Base-by-base conservation (phyloP, 2,888 invertebrate genomes). In the Lacanobia oleracea region DNA sequence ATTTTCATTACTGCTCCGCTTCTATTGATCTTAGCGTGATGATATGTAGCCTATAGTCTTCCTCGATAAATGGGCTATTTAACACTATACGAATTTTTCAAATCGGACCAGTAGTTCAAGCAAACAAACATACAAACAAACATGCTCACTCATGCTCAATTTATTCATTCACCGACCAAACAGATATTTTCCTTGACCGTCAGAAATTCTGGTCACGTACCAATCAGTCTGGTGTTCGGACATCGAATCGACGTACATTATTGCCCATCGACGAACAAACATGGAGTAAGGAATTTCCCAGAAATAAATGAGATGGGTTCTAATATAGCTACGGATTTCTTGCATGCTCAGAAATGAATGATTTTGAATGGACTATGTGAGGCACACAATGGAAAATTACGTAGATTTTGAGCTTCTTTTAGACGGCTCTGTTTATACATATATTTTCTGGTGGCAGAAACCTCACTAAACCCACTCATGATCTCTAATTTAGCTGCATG, bases 121-220 rank as follows among this genome's bases (percentile, higher is more conserved):
- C n/a, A n/a, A n/a, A n/a, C n/a, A n/a, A n/a, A n/a, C n/a, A n/a
- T n/a, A n/a, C n/a, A n/a, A n/a, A n/a, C n/a, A n/a, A n/a, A n/a
- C n/a, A n/a, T n/a, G n/a, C n/a, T n/a, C 33, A 33, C 33, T 33
- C 33, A 6, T 33, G 33, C 33, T 14, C 40, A 9, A 21, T 37
- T 65, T 62, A 53, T 37, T 56, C 33, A 43, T 45, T 8, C 33
- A 43, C 40, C 4, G 21, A 33, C 23, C 37, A 60, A 60, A 53
- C 37, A 6, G 9, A 53, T 16, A 21, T 69, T 81, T 73, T 82
- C 75, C 81, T 78, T 23, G 61, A 72, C 10, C 23, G 10, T 62
- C 37, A 43, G 8, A 50, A 54, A 73, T 68, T 62, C 67, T 40
- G 6, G 16, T 65, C 76, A 76, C 73, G 74, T 68, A 50, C n/a